Conservation (phyloP, 2,797 vertebrate genomes). For the Neoniphon sammara region DNA sequence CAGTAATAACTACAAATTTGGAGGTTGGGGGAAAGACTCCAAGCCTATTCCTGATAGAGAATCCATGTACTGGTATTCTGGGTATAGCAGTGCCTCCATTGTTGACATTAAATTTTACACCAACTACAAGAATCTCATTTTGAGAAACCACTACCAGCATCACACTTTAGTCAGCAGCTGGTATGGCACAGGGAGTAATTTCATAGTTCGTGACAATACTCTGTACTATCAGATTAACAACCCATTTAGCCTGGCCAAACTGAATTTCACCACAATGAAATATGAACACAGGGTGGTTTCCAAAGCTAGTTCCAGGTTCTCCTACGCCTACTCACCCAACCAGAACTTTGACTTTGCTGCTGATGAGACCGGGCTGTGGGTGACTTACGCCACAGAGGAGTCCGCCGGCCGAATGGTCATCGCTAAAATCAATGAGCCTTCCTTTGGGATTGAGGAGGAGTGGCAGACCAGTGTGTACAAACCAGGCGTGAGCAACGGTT, state of each 20-base stretch:
- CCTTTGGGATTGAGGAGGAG: constrained; percentile 72
- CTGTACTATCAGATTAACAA: constrained; percentile 76
- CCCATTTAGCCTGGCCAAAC: constrained; percentile 75
- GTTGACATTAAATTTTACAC: constrained; percentile 69
- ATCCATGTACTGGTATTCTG: constrained; percentile 79
- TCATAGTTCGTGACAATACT: constrained; percentile 77
- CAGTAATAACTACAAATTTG: constrained; percentile 53
- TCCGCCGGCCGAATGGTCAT: constrained; percentile 76
- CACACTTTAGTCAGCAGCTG: constrained; percentile 53
- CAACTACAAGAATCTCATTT: constrained; percentile 77
- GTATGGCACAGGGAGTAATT: constrained; percentile 78
- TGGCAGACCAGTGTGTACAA: constrained; percentile 75
- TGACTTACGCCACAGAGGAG: constrained; percentile 78
- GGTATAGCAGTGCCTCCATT: constrained; percentile 35
- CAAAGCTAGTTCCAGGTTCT: constrained; percentile 76
- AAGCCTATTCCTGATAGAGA: constrained; percentile 74
- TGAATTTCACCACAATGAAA: constrained; percentile 72
- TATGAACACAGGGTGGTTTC: constrained; percentile 70
- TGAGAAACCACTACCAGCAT: constrained; percentile 65
- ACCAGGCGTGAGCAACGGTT: constrained; percentile 74
- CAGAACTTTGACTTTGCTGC: constrained; percentile 84
- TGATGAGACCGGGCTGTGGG: constrained; percentile 84
- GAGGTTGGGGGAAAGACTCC: constrained; percentile 83
- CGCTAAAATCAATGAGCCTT: constrained; percentile 73
- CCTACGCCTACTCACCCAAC: constrained; percentile 71